These are phyloP conservation scores for Nemoura dubitans DNA, from an alignment of 2,888 invertebrate genomes.

Conservation along the genomic window DNA sequence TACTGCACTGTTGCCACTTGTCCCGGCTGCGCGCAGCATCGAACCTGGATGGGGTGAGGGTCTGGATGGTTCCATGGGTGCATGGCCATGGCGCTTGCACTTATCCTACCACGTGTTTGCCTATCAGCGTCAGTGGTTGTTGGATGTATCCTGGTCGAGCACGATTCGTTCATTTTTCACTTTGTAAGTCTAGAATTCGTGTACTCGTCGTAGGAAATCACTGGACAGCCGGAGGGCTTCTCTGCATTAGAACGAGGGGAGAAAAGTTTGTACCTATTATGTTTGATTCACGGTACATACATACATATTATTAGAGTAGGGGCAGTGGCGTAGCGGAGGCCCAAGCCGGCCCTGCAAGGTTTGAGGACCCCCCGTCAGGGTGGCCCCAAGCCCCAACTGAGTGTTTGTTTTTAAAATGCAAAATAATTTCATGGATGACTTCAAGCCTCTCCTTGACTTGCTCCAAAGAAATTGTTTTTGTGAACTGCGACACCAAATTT, in stretches of 20 bases:
- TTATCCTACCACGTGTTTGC: neutral
- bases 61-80: neutral
- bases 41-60: constrained; percentile 4
- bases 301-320: no score
- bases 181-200: neutral
- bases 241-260: neutral
- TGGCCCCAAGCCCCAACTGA: no score
- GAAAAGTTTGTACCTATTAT: neutral
- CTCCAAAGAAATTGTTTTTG: no score
- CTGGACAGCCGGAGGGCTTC: neutral
- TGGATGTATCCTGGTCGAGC: neutral
- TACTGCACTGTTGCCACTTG: neutral
- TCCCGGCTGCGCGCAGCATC: neutral
- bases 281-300: no score
- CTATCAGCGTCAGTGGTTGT: neutral
- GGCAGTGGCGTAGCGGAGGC: no score
- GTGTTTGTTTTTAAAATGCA: no score
- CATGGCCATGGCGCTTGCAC: neutral
- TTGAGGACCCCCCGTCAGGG: no score
- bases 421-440: no score
- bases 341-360: no score
- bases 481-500: no score
- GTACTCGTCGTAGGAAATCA: neutral
- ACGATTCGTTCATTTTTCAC: neutral
- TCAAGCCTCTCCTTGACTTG: no score